Evolutionary conservation across 2,113 vertebrate genomes (phyloP).

Genomic region (Nansenia antarctica): DNA sequence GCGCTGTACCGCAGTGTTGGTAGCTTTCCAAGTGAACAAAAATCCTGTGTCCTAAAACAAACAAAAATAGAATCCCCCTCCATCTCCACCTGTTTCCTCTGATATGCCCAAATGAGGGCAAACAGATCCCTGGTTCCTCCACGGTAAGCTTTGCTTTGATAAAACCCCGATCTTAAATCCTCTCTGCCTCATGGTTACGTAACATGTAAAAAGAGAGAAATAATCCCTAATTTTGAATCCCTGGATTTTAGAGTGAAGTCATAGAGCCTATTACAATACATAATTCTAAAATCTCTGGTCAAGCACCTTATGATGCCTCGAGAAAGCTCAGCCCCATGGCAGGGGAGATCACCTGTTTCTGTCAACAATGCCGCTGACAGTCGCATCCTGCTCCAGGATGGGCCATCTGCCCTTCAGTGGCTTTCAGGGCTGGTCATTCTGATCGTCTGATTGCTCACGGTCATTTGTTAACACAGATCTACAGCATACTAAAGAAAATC

Average conservation of each 20-base stretch:
- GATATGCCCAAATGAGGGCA: constrained; percentile 8
- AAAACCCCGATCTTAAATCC: constrained; percentile 22
- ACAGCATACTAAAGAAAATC: no score
- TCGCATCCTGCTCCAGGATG: not conserved
- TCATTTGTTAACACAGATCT: no score
- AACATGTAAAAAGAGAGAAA: constrained; percentile 20
- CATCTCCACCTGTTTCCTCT: constrained; percentile 5
- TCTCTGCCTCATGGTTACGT: constrained; percentile 14
- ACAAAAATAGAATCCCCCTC: not conserved
- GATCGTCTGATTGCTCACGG: not conserved
- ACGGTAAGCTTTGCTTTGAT: constrained; percentile 19
- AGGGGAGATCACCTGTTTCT: constrained; percentile 2
- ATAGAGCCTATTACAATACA: no score
- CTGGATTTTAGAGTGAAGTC: constrained; percentile 17
- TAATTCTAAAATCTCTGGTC: no score
- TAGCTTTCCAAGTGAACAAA: constrained; percentile 6
- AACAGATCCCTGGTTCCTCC: not conserved
- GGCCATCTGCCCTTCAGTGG: constrained; percentile 5
- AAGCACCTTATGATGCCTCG: not conserved
- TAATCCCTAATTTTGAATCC: constrained; percentile 23
- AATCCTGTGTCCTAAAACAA: no score
- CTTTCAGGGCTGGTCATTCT: not conserved
- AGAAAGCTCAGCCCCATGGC: not conserved
- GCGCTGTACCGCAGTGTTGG: not conserved
- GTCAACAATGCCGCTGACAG: not conserved